A percentile compares a stretch with the other conserved stretches of the same genome.
These are phyloP conservation scores for Anabas testudineus DNA, from an alignment of 2,797 vertebrate species.

Conservation along the genomic window DNA sequence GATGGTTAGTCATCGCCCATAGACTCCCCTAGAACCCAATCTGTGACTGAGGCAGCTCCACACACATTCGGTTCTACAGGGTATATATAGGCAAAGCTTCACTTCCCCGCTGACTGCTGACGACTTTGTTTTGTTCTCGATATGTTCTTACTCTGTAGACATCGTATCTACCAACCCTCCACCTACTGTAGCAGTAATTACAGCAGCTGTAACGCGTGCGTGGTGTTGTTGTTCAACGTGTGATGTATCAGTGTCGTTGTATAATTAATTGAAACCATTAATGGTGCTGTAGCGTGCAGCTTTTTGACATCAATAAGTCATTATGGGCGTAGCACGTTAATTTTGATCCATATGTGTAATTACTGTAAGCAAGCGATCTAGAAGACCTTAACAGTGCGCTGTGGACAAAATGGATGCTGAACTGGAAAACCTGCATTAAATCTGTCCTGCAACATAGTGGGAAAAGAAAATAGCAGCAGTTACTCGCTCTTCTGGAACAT, in stretches of 20 bases:
- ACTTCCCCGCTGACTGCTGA: slow-evolving; percentile 50
- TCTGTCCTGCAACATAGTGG: slow-evolving; percentile 7
- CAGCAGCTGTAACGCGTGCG: slow-evolving; percentile 4
- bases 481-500: no score
- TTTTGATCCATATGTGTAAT: slow-evolving; percentile 55
- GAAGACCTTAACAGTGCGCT: background rate
- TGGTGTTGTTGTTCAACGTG: slow-evolving; percentile 21
- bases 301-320: slow-evolving; percentile 60
- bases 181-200: slow-evolving; percentile 17
- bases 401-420: background rate
- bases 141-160: slow-evolving; percentile 32
- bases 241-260: slow-evolving; percentile 27
- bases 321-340: slow-evolving; percentile 48
- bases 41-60: slow-evolving; percentile 91
- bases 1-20: slow-evolving; percentile 89
- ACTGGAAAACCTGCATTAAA: slow-evolving; percentile 5
- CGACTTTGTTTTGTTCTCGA: slow-evolving; percentile 43
- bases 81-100: slow-evolving; percentile 93
- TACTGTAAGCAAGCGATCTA: slow-evolving; percentile 26
- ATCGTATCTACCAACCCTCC: slow-evolving; percentile 1
- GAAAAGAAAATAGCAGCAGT: background rate
- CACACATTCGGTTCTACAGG: slow-evolving; percentile 96
- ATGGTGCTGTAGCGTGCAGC: slow-evolving; percentile 30
- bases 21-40: slow-evolving; percentile 99
- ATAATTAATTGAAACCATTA: slow-evolving; percentile 55